Evolutionary conservation across 2,888 invertebrate species (phyloP).

Genomic region (Clivina fossor): DNA sequence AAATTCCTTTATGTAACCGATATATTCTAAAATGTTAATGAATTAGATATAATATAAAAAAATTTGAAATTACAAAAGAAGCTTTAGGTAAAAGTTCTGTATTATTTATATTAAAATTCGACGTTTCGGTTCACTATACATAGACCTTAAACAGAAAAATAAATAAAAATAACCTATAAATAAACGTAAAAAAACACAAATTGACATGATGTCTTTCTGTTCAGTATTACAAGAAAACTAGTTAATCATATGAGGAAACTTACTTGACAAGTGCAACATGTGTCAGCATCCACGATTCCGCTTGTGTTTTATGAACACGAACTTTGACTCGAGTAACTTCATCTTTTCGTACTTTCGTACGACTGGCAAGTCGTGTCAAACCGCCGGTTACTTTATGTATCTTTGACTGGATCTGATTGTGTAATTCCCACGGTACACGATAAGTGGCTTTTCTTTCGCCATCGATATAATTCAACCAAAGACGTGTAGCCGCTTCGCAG

Average conservation of each 20-base stretch:
- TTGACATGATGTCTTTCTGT: too few species aligned
- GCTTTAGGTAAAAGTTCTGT: too few species aligned
- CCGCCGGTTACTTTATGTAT: slow-evolving; percentile 95
- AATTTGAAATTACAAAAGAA: too few species aligned
- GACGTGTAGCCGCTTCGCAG: slow-evolving; percentile 79
- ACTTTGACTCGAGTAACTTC: slow-evolving; percentile 69
- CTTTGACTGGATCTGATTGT: slow-evolving; percentile 95
- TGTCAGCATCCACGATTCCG: slow-evolving; percentile 70
- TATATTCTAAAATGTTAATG: too few species aligned
- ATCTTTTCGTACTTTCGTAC: slow-evolving; percentile 86
- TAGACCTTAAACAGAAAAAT: too few species aligned
- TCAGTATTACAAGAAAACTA: too few species aligned
- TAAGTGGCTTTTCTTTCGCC: slow-evolving; percentile 82
- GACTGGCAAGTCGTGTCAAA: slow-evolving; percentile 82
- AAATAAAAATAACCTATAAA: too few species aligned
- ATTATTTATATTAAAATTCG: too few species aligned
- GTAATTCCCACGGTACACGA: slow-evolving; percentile 88
- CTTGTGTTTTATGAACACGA: slow-evolving; percentile 62
- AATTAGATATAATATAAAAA: too few species aligned
- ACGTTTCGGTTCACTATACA: too few species aligned
- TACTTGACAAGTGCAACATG: slow-evolving; percentile 79
- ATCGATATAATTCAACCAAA: slow-evolving; percentile 92
- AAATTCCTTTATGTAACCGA: too few species aligned
- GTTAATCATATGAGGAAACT: slow-evolving; percentile 38
- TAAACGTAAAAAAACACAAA: too few species aligned